phyloP scores from a whole-genome alignment of 2,797 vertebrate species.

The Chromis chromis region DNA sequence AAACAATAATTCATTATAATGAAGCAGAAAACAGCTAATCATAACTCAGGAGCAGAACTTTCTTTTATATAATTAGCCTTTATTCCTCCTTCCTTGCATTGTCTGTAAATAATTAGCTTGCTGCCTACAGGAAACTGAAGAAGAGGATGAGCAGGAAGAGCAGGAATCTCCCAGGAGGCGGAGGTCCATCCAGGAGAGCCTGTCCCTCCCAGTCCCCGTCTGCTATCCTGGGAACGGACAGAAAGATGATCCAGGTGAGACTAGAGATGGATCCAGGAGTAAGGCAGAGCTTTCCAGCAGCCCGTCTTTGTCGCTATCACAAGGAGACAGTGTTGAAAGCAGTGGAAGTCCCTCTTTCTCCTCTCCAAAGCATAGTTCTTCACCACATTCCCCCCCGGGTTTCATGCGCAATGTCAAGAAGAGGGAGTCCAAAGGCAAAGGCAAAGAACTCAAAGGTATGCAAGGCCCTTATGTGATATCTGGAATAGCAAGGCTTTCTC shows the following conservation, averaged over 20 bases:
- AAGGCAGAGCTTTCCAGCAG: slow-evolving; percentile 73
- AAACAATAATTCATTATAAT: slow-evolving; percentile 5
- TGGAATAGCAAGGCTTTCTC: neutral
- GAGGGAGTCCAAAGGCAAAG: slow-evolving; percentile 89
- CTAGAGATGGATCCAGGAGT: slow-evolving; percentile 62
- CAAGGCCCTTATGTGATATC: neutral
- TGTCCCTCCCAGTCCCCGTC: slow-evolving; percentile 79
- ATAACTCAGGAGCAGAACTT: slow-evolving; percentile 2
- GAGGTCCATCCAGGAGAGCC: slow-evolving; percentile 85
- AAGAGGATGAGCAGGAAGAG: slow-evolving; percentile 75
- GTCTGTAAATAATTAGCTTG: slow-evolving; percentile 55
- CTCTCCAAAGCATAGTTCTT: slow-evolving; percentile 80
- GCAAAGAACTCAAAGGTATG: slow-evolving; percentile 87
- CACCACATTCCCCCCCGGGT: slow-evolving; percentile 83
- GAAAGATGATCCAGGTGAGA: slow-evolving; percentile 75
- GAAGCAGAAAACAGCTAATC: slow-evolving; percentile 2
- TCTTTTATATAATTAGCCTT: slow-evolving; percentile 40
- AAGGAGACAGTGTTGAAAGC: slow-evolving; percentile 83
- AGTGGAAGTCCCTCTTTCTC: slow-evolving; percentile 77
- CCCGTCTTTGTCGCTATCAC: slow-evolving; percentile 77
- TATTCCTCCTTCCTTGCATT: slow-evolving; percentile 55
- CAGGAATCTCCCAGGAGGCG: slow-evolving; percentile 72
- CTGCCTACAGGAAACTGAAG: slow-evolving; percentile 82
- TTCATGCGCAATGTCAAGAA: slow-evolving; percentile 86
- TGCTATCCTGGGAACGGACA: slow-evolving; percentile 73